These are phyloP conservation scores for Anabas testudineus DNA, from an alignment of 2,797 vertebrate genomes.

Conservation along the genomic window DNA sequence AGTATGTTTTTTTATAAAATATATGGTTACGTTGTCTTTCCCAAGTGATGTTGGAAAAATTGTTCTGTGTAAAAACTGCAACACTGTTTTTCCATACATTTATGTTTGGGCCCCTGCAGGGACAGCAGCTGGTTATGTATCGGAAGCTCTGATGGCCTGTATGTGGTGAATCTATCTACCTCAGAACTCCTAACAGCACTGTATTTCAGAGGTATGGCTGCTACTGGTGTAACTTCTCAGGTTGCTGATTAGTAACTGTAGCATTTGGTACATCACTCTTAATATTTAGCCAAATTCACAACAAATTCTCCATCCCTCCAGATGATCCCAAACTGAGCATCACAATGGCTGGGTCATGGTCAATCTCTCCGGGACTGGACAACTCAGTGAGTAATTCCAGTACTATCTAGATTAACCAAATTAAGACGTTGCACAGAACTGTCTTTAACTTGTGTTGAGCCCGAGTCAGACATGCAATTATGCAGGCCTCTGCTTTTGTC, in stretches of 20 bases:
- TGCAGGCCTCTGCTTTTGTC: background rate
- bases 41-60: slow-evolving; percentile 37
- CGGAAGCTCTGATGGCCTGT: slow-evolving; percentile 88
- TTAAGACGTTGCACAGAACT: background rate
- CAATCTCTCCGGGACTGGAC: slow-evolving; percentile 68
- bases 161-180: slow-evolving; percentile 86
- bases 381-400: slow-evolving; percentile 79
- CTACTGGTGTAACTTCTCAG: background rate
- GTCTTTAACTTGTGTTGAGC: background rate
- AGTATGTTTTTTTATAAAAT: slow-evolving; percentile 63
- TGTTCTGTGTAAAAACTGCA: slow-evolving; percentile 38
- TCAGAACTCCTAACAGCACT: slow-evolving; percentile 86
- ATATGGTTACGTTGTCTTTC: slow-evolving; percentile 54
- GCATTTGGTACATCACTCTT: background rate
- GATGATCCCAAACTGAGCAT: slow-evolving; percentile 81
- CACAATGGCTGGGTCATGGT: slow-evolving; percentile 84
- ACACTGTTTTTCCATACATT: slow-evolving; percentile 47
- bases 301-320: slow-evolving; percentile 41
- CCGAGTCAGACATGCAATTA: background rate
- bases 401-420: slow-evolving; percentile 3
- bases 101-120: slow-evolving; percentile 52
- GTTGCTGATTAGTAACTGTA: background rate
- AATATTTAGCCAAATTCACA: background rate
- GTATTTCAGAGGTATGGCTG: slow-evolving; percentile 85
- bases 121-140: slow-evolving; percentile 84